A percentile compares a stretch with the other conserved stretches of the same genome.
These are phyloP conservation scores for Meganola albula DNA, from an alignment of 2,888 invertebrate genomes.

Conservation along the genomic window DNA sequence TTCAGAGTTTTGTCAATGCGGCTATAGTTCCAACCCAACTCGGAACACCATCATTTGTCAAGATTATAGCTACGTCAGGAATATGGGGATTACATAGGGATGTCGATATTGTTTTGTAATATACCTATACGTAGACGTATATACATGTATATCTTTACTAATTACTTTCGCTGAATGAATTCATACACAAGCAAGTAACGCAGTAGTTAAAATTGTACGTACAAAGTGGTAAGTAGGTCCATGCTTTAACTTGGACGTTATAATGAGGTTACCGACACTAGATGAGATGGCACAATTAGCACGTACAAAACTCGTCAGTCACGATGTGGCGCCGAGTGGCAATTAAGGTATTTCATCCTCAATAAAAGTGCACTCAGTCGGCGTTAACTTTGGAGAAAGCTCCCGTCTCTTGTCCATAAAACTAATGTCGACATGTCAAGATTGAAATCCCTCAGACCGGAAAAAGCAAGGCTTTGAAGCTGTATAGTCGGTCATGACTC, in stretches of 20 bases:
- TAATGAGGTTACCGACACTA: too few species aligned
- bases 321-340: conserved; percentile 63
- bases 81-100: conserved; percentile 70
- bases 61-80: conserved; percentile 70
- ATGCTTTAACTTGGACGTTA: too few species aligned
- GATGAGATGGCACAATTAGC: conserved; percentile 58
- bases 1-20: conserved; percentile 70
- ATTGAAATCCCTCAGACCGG: too few species aligned
- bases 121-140: too few species aligned
- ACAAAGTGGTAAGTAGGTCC: too few species aligned
- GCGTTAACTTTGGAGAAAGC: conserved; percentile 56
- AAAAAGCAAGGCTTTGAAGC: too few species aligned
- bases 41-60: conserved; percentile 74
- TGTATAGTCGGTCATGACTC: too few species aligned
- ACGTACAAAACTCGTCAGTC: conserved; percentile 65
- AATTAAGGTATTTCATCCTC: conserved; percentile 72
- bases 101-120: conserved; percentile 73
- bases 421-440: conserved; percentile 71
- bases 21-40: conserved; percentile 63
- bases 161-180: too few species aligned
- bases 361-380: conserved; percentile 73
- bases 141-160: too few species aligned
- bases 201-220: not conserved
- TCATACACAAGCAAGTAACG: too few species aligned
- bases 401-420: conserved; percentile 64